Base-by-base conservation (phyloP, 2,797 vertebrate genomes). In the Oceanodroma leucorhoa region DNA sequence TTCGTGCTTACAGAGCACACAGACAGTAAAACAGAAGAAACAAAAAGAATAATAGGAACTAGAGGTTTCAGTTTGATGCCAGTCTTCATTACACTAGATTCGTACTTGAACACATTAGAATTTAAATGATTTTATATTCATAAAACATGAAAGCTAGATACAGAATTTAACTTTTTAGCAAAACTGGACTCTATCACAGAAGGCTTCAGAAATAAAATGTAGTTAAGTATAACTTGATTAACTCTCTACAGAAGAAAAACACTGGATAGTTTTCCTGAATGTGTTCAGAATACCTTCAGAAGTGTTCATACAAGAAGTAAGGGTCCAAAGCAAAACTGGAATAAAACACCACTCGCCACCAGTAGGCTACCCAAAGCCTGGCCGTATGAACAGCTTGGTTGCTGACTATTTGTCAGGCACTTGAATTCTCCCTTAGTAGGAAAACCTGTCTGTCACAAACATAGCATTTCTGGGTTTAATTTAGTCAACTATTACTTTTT, bases 91-190 rank as follows among this genome's bases (percentile, higher is more conserved):
- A 94, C 18, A 48, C 5, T 50, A 85, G 66, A 95, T 93, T 93
- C 95, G 70, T 85, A 93, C 70, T 67, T 96, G 80, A 96, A 96
- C 82, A 89, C 40, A 86, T 80, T 70, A 93, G 83, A 93, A 89
- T 95, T 93, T 23, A 14, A 50, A 69, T 54, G 41, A 34, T 38
- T 79, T 94, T 91, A 75, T 69, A 82, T 91, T 94, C 91, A 96
- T 50, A 92, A 84, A 94, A 90, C 30, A 71, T 60, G 40, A 94
- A 96, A 93, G 73, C 22, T 67, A 78, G 30, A 67, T 76, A 86
- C n/a, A 94, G 55, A 92, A 96, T 93, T 94, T 91, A 90, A 95
- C 69, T 78, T 94, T 85, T 78, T 53, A 89, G 53, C 29, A 84
- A 90, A 95, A 94, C 87, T 27, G 77, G 88, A 94, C 87, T 72